Evolutionary conservation across 2,113 vertebrate genomes (phyloP).

Genomic region (Pardalotus punctatus): DNA sequence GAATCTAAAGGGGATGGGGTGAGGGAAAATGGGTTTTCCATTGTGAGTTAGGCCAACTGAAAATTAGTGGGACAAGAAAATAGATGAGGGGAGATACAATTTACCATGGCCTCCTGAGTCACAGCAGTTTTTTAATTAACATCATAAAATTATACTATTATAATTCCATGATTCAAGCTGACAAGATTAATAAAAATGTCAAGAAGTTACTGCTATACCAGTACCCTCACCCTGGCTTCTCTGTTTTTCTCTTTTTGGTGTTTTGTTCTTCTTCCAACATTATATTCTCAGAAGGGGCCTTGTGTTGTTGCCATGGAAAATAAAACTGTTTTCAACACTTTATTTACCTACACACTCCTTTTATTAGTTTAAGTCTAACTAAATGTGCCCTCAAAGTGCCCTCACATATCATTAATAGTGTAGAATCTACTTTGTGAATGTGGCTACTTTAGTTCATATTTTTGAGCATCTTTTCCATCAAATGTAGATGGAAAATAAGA

Average conservation of each 20-base stretch:
- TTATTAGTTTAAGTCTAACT: neutral
- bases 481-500: neutral
- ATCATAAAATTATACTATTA: neutral
- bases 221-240: neutral
- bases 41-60: neutral
- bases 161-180: neutral
- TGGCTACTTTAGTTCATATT: neutral
- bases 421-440: neutral
- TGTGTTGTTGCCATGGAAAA: neutral
- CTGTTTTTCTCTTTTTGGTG: neutral
- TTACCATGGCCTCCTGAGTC: neutral
- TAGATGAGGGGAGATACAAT: neutral
- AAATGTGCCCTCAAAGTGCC: neutral
- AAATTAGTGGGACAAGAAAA: neutral
- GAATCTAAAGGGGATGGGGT: neutral
- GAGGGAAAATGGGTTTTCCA: neutral
- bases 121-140: neutral
- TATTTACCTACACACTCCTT: neutral
- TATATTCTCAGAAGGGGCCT: neutral
- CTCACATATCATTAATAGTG: neutral
- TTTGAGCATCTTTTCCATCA: neutral
- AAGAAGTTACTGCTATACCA: neutral
- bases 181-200: neutral
- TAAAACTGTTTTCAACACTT: neutral
- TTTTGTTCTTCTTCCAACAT: neutral